phyloP scores from a whole-genome alignment of 2,888 invertebrate species.

The Panzeria rudis region DNA sequence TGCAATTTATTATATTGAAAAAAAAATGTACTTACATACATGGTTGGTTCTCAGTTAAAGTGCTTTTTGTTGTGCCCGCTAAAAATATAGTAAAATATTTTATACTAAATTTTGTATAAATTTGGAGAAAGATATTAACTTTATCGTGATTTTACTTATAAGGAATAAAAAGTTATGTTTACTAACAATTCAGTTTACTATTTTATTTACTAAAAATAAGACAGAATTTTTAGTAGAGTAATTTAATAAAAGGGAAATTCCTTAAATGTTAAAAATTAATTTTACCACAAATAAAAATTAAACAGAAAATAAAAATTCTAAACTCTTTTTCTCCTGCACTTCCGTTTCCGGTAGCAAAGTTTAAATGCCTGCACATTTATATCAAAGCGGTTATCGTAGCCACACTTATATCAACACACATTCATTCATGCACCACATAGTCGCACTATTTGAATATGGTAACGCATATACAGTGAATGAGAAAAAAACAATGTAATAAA shows the following conservation, averaged over 20 bases:
- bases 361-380: conserved; percentile 65
- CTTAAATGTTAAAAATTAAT: conserved; percentile 23
- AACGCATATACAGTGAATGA: conserved; percentile 5
- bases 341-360: conserved; percentile 64
- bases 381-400: conserved; percentile 68
- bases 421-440: not conserved
- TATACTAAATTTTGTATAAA: too few species aligned
- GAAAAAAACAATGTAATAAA: not conserved
- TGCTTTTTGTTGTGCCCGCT: too few species aligned
- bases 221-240: not conserved
- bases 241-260: not conserved
- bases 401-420: conserved; percentile 47
- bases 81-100: too few species aligned
- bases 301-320: conserved; percentile 13
- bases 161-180: too few species aligned
- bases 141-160: too few species aligned
- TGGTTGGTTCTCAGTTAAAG: not conserved
- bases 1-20: not conserved
- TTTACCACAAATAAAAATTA: conserved; percentile 27
- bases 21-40: not conserved
- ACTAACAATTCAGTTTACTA: not conserved
- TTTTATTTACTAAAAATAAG: conserved; percentile 1
- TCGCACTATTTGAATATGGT: not conserved
- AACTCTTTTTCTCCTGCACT: conserved; percentile 45
- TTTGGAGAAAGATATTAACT: not conserved